Base-by-base conservation (phyloP, 2,113 vertebrate genomes). In the Limanda limanda region DNA sequence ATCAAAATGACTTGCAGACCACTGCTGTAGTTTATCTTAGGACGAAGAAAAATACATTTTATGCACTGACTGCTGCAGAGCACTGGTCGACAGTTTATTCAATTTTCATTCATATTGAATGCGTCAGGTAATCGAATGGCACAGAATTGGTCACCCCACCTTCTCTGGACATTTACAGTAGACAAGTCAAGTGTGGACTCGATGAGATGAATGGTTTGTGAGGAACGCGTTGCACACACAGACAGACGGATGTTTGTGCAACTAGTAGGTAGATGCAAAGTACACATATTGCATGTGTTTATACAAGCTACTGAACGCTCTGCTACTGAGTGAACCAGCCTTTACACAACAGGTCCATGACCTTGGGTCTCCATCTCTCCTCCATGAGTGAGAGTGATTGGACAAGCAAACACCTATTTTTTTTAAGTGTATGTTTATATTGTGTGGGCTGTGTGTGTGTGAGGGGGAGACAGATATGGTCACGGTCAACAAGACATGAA, bases 401-500 rank as follows among this genome's bases (percentile, higher is more conserved):
- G 65, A 68, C 55, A 42, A 11, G 13, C 40, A 42, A 42, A 42
- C 40, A 42, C 12, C 40, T 13, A 42, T 7, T 52, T 42, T 70
- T 48, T 72, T 27, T 72, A 47, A 47, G 47, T 27, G 69, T 79
- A 65, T 81, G 82, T 72, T 59, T 61, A 79, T 40, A 76, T 40
- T 11, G 65, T 45, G 48, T 65, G 66, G 59, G 65, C 31, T 83
- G 60, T 35, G 65, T 78, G 61, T 51, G 70, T n/a, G 74, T 15
- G 79, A 21, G 37, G 12, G 24, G 27, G 20, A 70, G 84, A 51
- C 58, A 77, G 78, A 84, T 66, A 77, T 1, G 23, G 56, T 25
- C 56, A 57, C 11, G 37, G 87, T 91, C 81, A 91, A 82, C 74
- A 84, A 69, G 69, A 75, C 75, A 70, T 76, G 81, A 85, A 86